Conservation (phyloP, 2,113 vertebrate genomes). For the Python bivittatus region DNA sequence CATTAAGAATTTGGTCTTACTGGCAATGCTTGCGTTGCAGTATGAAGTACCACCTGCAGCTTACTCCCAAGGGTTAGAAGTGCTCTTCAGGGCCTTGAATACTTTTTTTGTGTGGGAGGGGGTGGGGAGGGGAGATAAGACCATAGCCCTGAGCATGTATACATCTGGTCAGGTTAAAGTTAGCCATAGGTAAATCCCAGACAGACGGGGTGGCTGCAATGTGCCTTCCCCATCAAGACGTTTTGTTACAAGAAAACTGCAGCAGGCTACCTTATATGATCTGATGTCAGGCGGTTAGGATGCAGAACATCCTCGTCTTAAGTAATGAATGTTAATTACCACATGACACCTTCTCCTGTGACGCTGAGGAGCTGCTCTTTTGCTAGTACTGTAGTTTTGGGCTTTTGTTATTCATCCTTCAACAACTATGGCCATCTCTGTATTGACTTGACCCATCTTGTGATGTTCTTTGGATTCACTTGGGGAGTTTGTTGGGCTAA, state of each 20-base stretch:
- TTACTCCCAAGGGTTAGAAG: not conserved
- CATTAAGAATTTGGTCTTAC: not conserved
- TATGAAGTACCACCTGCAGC: not conserved
- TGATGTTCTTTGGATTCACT: not conserved
- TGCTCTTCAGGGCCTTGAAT: too few relatives aligned
- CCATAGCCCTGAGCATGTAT: too few relatives aligned
- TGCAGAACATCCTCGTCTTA: not conserved
- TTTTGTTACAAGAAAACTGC: not conserved
- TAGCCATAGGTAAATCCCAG: not conserved
- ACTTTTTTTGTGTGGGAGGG: not conserved
- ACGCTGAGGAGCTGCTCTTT: not conserved
- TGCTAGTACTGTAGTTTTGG: fast-evolving
- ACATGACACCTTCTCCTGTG: not conserved
- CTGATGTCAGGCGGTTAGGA: not conserved
- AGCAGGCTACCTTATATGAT: not conserved
- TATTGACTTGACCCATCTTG: not conserved
- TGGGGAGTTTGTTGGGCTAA: too few relatives aligned
- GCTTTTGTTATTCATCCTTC: not conserved
- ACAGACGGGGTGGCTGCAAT: not conserved
- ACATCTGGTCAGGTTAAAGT: not conserved
- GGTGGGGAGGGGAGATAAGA: too few relatives aligned
- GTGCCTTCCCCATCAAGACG: conserved; percentile 14
- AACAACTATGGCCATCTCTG: not conserved
- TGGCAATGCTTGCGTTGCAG: fast-evolving
- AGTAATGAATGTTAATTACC: not conserved